Conservation (phyloP, 2,888 invertebrate genomes). For the Lobophora halterata region DNA sequence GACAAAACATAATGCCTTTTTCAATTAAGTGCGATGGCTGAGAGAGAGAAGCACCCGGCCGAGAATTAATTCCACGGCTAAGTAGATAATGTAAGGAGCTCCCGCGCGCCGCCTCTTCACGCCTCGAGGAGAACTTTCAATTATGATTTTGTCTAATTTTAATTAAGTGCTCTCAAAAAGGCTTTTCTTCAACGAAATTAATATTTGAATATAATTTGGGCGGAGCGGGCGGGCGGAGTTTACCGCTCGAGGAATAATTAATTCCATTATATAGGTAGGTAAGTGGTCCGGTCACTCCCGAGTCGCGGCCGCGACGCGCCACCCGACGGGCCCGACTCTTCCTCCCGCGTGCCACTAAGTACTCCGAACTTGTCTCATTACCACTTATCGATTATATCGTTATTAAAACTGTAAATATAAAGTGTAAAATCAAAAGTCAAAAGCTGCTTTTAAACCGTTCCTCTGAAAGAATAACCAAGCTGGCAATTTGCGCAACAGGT, state of each 20-base stretch:
- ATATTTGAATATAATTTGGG: conserved; percentile 81
- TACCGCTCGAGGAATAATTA: conserved; percentile 78
- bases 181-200: conserved; percentile 79
- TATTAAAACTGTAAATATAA: conserved; percentile 18
- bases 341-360: conserved; percentile 18
- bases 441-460: conserved; percentile 12
- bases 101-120: conserved; percentile 70
- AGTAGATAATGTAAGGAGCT: conserved; percentile 76
- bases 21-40: conserved; percentile 63
- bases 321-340: conserved; percentile 21
- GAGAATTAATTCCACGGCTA: conserved; percentile 74
- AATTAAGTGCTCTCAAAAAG: conserved; percentile 80
- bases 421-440: too few species aligned
- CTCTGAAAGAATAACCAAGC: conserved; percentile 34
- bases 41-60: conserved; percentile 53
- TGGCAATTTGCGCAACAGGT: conserved; percentile 77
- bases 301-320: conserved; percentile 26
- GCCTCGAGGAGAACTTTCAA: conserved; percentile 80
- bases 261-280: conserved; percentile 73
- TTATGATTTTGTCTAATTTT: conserved; percentile 81
- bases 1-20: conserved; percentile 62
- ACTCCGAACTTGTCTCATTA: conserved; percentile 37
- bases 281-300: conserved; percentile 62
- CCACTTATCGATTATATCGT: conserved; percentile 1
- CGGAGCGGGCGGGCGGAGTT: conserved; percentile 78